These are phyloP conservation scores for Sycophila sp. DNA, from an alignment of 1,140 invertebrate species.

Conservation along the genomic window DNA sequence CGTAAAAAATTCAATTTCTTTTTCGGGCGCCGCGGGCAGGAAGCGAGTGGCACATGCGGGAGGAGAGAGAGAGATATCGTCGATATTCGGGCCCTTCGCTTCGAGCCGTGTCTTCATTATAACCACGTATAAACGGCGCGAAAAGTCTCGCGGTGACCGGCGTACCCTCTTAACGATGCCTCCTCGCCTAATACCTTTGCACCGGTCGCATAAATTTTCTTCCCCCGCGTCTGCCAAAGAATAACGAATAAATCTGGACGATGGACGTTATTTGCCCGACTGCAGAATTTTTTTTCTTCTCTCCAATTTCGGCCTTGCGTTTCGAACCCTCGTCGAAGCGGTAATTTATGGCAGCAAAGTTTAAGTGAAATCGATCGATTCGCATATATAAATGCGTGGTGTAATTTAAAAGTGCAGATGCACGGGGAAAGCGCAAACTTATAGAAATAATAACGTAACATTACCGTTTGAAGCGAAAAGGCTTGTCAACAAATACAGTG, in stretches of 20 bases:
- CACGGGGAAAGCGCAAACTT: too few species aligned
- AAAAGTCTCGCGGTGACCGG: background rate
- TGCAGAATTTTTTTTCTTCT: too few species aligned
- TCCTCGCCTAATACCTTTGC: background rate
- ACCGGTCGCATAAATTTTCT: constrained; percentile 14
- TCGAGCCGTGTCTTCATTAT: background rate
- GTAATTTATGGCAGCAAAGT: too few species aligned
- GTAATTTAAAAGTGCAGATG: too few species aligned
- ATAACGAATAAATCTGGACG: constrained; percentile 7
- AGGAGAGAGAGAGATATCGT: background rate
- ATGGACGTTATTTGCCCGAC: background rate
- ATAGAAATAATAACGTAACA: too few species aligned
- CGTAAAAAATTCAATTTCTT: constrained; percentile 31
- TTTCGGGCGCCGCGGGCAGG: background rate
- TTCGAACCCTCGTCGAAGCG: too few species aligned
- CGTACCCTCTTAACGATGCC: background rate
- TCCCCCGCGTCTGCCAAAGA: background rate
- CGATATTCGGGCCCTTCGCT: background rate
- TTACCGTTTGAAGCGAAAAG: too few species aligned
- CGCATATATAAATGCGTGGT: too few species aligned
- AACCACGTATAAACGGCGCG: background rate
- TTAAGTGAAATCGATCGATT: too few species aligned
- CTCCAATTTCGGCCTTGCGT: too few species aligned
- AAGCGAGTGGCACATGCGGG: background rate
- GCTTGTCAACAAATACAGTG: too few species aligned